Percentiles rank a stretch among this genome's conserved stretches.
phyloP scores from a whole-genome alignment of 2,888 invertebrate species.

The Oscheius onirici region DNA sequence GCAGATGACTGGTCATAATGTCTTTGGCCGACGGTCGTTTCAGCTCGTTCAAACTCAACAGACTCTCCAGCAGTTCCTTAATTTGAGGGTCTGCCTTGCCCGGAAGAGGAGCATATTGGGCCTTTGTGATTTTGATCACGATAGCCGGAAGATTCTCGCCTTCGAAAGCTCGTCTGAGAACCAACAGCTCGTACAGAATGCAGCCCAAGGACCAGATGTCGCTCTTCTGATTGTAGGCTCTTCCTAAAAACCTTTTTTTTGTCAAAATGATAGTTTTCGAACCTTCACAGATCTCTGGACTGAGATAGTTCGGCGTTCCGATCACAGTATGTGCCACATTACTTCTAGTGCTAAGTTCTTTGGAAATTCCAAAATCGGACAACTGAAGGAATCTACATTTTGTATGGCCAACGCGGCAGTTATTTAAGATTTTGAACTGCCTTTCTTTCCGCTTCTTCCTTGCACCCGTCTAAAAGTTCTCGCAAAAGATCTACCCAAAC shows the following conservation, averaged over 20 bases:
- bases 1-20: slow-evolving; percentile 46
- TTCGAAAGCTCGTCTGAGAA: slow-evolving; percentile 51
- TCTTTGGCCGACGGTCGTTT: slow-evolving; percentile 48
- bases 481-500: too few species aligned
- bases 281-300: slow-evolving; percentile 85
- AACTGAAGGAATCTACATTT: too few species aligned
- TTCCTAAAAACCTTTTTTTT: slow-evolving; percentile 45
- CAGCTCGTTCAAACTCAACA: slow-evolving; percentile 41
- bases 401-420: too few species aligned
- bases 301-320: slow-evolving; percentile 85
- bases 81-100: slow-evolving; percentile 29
- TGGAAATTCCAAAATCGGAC: slow-evolving; percentile 60
- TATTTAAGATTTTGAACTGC: too few species aligned
- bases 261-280: slow-evolving; percentile 68
- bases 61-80: slow-evolving; percentile 32
- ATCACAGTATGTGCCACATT: slow-evolving; percentile 76
- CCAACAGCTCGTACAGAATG: slow-evolving; percentile 79
- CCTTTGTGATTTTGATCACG: slow-evolving; percentile 59
- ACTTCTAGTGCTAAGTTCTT: slow-evolving; percentile 73
- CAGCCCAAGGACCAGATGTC: slow-evolving; percentile 89
- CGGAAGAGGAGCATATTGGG: slow-evolving; percentile 31
- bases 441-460: too few species aligned
- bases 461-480: too few species aligned
- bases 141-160: slow-evolving; percentile 57
- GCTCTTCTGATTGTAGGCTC: slow-evolving; percentile 79